Evolutionary conservation across 1,140 invertebrate genomes (phyloP).

Genomic region (Odontomachus brunneus): DNA sequence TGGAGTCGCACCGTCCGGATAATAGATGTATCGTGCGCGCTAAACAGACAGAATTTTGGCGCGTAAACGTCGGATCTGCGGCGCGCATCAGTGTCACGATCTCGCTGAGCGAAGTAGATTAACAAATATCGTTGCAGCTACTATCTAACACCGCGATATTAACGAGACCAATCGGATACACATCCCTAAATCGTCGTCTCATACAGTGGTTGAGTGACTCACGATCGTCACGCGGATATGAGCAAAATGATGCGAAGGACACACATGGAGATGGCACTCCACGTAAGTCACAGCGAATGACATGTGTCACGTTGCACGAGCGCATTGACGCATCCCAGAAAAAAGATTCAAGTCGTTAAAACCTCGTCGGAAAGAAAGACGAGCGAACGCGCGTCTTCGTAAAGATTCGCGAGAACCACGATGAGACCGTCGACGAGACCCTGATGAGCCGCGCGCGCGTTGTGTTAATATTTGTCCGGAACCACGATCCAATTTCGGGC

Average conservation of each 20-base stretch:
- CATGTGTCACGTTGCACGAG: neutral
- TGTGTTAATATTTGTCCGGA: slow-evolving; percentile 23
- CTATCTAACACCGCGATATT: neutral
- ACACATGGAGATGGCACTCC: neutral
- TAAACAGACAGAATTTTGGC: slow-evolving; percentile 14
- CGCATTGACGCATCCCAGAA: neutral
- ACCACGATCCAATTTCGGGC: slow-evolving; percentile 7
- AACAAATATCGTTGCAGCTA: neutral
- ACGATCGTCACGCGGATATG: neutral
- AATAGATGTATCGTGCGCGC: neutral
- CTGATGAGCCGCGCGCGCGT: neutral
- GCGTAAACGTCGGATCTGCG: neutral
- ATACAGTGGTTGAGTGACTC: neutral
- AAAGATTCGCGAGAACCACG: neutral
- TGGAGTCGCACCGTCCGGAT: neutral
- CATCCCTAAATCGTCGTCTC: neutral
- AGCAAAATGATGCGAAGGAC: neutral
- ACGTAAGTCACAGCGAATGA: neutral
- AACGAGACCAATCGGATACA: neutral
- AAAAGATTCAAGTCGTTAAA: neutral
- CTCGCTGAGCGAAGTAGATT: too few species aligned
- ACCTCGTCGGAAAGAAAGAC: neutral
- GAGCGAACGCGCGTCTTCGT: neutral
- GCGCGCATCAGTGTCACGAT: slow-evolving; percentile 1
- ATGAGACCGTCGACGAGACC: neutral